Percentiles rank a stretch among this genome's conserved stretches.
Evolutionary conservation across 1,140 invertebrate species (phyloP).

Genomic region (Amyelois transitella): DNA sequence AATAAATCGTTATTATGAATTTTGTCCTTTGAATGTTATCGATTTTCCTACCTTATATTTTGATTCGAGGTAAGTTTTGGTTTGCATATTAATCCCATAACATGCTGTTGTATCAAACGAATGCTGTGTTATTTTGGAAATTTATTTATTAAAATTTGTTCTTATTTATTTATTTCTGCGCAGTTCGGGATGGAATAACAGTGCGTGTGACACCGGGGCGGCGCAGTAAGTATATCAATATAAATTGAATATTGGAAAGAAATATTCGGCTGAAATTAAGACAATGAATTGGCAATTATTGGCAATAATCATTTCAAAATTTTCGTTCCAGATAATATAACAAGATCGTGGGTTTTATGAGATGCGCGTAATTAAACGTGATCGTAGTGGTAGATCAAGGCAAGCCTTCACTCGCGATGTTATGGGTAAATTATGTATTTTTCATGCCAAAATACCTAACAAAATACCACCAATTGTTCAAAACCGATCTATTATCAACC

Average conservation of each 20-base stretch:
- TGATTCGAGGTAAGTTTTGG: constrained; percentile 27
- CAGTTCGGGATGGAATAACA: constrained; percentile 72
- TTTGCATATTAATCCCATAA: constrained; percentile 32
- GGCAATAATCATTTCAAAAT: constrained; percentile 32
- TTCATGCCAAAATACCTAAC: too few relatives aligned
- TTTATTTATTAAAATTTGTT: not conserved
- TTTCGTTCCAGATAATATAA: constrained; percentile 70
- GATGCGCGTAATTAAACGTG: constrained; percentile 16
- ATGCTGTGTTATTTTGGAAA: constrained; percentile 16
- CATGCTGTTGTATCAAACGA: constrained; percentile 26
- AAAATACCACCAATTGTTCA: too few relatives aligned
- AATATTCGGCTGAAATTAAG: constrained; percentile 2
- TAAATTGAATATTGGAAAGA: constrained; percentile 1
- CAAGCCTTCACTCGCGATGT: not conserved
- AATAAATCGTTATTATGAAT: constrained; percentile 26
- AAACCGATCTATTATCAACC: too few relatives aligned
- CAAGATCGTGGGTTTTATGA: constrained; percentile 73
- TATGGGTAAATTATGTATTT: too few relatives aligned
- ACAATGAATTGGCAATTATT: constrained; percentile 14
- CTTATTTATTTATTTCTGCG: constrained; percentile 27
- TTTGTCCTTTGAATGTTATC: constrained; percentile 3
- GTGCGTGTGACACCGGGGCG: constrained; percentile 69
- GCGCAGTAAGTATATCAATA: constrained; percentile 66
- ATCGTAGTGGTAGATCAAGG: not conserved
- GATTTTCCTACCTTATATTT: not conserved